These are phyloP conservation scores for Alectura lathami DNA, from an alignment of 2,113 vertebrate genomes.

Conservation along the genomic window DNA sequence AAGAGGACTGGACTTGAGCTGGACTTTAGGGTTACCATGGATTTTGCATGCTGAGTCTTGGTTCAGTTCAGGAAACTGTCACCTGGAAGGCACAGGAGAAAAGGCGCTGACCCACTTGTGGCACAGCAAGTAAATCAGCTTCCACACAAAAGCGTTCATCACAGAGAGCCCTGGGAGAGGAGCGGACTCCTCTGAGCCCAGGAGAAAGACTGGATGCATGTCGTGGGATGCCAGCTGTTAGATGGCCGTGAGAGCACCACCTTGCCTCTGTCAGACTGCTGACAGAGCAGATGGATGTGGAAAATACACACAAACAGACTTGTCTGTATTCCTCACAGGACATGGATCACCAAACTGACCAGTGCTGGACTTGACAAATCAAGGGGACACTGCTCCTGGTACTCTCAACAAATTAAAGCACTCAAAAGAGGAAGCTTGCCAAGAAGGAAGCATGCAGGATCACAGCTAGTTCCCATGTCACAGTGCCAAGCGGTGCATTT, in stretches of 20 bases:
- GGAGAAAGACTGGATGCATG: accelerated
- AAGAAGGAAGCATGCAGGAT: not conserved
- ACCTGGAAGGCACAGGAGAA: not conserved
- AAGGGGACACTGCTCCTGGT: not conserved
- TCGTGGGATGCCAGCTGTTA: not conserved
- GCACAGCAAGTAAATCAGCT: not conserved
- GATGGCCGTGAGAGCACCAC: not conserved
- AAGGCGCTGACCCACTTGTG: not conserved
- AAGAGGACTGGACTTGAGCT: not conserved
- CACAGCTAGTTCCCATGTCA: accelerated
- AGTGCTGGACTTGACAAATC: not conserved
- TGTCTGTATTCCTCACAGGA: not conserved
- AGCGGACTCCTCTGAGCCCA: not conserved
- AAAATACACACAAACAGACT: too few species aligned
- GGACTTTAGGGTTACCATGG: not conserved
- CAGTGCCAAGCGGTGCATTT: not conserved
- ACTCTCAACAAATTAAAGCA: not conserved
- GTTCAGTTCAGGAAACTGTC: not conserved
- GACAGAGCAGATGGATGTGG: not conserved
- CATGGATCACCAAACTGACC: not conserved
- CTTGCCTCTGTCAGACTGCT: not conserved
- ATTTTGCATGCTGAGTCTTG: not conserved
- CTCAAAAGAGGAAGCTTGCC: not conserved
- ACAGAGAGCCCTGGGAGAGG: not conserved
- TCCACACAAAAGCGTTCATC: not conserved